Base-by-base conservation (phyloP, 2,888 invertebrate genomes). In the Vanessa cardui region DNA sequence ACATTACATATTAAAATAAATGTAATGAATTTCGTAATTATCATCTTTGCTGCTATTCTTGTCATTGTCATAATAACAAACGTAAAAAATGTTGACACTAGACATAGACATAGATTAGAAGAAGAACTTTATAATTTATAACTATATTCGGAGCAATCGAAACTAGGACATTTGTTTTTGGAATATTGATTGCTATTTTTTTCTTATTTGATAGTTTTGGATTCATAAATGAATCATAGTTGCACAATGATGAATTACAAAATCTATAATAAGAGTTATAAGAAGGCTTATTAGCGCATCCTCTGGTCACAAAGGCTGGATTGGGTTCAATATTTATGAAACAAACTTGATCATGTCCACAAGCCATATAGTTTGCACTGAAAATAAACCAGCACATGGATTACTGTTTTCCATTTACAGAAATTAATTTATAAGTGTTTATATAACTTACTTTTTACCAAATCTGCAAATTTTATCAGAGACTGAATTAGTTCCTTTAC, bases 201-300 rank as follows among this genome's bases (percentile, higher is more conserved):
- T 39, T 3, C 9, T 18, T 18, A 18, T 18, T 33, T 39, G 20
- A 18, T 18, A 39, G 12, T 31, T 39, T 18, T 5, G 18, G 56
- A 39, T 62, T 66, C 16, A 45, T 49, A 56, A 52, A 70, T 18
- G 59, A 52, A 31, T 59, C 74, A 33, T 77, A 73, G 68, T 90
- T 90, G 68, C 89, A 90, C 1, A 68, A 52, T 0, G 76, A 66
- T 12, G 58, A 68, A 58, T 85, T 82, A 67, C 90, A 90, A 72
- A 82, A 84, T 61, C 74, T 74, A 74, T 76, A 83, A 31, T 84
- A 76, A 0, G 85, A 81, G 73, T 90, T 90, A 66, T 74, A 86
- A 6, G 71, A 75, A 26, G 85, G 85, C 68, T 72, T 76, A 9
- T 76, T 46, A n/a, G 79, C 78, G 71, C 90, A 90, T 68, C 89